Percentiles rank a stretch among this genome's conserved stretches.
These are phyloP conservation scores for Coelopa pilipes DNA, from an alignment of 2,888 invertebrate genomes.

Conservation along the genomic window DNA sequence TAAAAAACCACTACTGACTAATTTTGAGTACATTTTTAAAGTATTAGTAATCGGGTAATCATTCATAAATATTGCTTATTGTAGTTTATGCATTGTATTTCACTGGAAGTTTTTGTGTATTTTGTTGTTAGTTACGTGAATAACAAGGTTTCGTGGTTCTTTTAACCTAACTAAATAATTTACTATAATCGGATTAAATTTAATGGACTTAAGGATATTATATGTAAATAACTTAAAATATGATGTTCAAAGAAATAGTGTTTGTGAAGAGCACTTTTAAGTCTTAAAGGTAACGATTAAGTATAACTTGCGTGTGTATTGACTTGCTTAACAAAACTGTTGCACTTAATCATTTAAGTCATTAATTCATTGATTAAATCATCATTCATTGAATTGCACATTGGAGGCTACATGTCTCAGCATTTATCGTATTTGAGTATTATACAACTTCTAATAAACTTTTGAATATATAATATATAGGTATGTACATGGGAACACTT, in stretches of 20 bases:
- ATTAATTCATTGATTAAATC: slow-evolving; percentile 3
- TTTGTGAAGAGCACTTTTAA: slow-evolving; percentile 1
- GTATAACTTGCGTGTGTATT: slow-evolving; percentile 25
- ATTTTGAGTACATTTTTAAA: slow-evolving; percentile 1
- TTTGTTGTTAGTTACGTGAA: slow-evolving; percentile 46
- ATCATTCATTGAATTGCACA: slow-evolving; percentile 28
- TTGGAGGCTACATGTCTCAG: slow-evolving; percentile 7
- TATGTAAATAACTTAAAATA: no score
- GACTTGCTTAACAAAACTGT: neutral
- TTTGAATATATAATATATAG: neutral
- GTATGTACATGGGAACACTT: slow-evolving; percentile 6
- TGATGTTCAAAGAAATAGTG: neutral
- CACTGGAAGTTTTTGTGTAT: slow-evolving; percentile 63
- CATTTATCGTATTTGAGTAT: slow-evolving; percentile 24
- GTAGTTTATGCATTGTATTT: slow-evolving; percentile 35
- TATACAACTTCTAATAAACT: slow-evolving; percentile 19
- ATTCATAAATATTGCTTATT: slow-evolving; percentile 23
- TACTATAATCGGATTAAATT: slow-evolving; percentile 20
- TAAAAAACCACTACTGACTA: neutral
- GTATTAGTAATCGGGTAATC: neutral
- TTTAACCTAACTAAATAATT: slow-evolving; percentile 34
- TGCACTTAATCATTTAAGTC: slow-evolving; percentile 10
- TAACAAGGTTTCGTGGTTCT: slow-evolving; percentile 8
- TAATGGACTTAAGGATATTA: neutral
- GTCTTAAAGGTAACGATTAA: slow-evolving; percentile 22